Conservation (phyloP, 2,797 vertebrate species). For the Notoglanidium macrostoma region DNA sequence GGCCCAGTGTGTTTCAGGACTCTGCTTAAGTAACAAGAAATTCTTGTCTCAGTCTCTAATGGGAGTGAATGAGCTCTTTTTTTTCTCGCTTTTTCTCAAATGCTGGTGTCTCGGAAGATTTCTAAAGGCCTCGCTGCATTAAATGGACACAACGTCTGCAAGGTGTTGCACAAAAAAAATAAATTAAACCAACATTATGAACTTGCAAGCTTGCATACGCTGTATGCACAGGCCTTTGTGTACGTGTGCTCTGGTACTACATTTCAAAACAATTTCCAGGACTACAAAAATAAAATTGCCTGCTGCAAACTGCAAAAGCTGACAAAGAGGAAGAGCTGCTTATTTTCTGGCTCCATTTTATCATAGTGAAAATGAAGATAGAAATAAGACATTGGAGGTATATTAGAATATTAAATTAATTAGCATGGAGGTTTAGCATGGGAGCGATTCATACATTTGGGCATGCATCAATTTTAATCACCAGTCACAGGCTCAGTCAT, state of each 20-base stretch:
- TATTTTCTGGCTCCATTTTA: background rate
- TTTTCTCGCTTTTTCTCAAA: slow-evolving; percentile 25
- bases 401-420: background rate
- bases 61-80: slow-evolving; percentile 39
- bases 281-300: background rate
- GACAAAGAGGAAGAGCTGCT: background rate
- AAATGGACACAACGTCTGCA: background rate
- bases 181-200: background rate
- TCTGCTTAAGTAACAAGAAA: slow-evolving; percentile 59
- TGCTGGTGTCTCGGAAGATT: slow-evolving; percentile 13
- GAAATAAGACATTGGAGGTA: background rate
- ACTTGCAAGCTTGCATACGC: background rate
- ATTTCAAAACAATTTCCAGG: background rate
- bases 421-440: background rate
- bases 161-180: background rate
- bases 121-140: background rate
- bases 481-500: background rate
- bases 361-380: background rate
- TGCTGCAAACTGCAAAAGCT: background rate
- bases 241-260: background rate
- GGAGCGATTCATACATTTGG: background rate
- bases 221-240: no score
- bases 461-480: background rate
- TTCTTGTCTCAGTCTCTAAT: slow-evolving; percentile 50
- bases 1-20: slow-evolving; percentile 54